Percentiles rank a stretch among this genome's conserved stretches.
Evolutionary conservation across 2,888 invertebrate species (phyloP).

Genomic region (Microdon myrmicae): DNA sequence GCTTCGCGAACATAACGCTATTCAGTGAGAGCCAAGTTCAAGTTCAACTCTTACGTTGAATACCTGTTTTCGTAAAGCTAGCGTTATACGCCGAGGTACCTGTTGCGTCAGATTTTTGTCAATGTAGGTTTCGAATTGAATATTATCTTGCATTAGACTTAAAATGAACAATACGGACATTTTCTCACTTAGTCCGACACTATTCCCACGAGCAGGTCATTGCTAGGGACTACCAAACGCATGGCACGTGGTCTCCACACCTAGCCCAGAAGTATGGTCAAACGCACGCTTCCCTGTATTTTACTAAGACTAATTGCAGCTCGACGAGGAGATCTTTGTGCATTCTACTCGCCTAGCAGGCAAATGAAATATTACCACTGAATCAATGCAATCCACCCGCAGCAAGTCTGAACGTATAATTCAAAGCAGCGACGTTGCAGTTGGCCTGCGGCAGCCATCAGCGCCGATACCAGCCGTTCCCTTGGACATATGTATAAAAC

Average conservation of each 20-base stretch:
- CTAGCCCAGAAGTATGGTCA: slow-evolving; percentile 23
- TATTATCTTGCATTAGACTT: too few relatives aligned
- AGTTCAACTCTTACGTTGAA: too few relatives aligned
- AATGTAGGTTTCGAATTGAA: too few relatives aligned
- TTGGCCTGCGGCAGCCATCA: slow-evolving; percentile 29
- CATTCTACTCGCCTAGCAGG: slow-evolving; percentile 11
- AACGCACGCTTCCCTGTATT: slow-evolving; percentile 31
- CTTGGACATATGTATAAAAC: slow-evolving; percentile 23
- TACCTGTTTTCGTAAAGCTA: too few relatives aligned
- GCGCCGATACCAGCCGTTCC: slow-evolving; percentile 20
- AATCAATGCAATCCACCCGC: slow-evolving; percentile 39
- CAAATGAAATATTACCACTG: slow-evolving; percentile 35
- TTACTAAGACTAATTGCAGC: slow-evolving; percentile 31
- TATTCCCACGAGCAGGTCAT: slow-evolving; percentile 28
- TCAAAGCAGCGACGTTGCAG: slow-evolving; percentile 30
- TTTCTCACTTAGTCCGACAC: too few relatives aligned
- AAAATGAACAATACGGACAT: too few relatives aligned
- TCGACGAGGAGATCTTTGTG: slow-evolving; percentile 9
- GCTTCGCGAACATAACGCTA: too few relatives aligned
- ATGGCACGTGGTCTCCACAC: slow-evolving; percentile 48
- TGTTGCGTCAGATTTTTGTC: too few relatives aligned
- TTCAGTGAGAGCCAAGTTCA: too few relatives aligned
- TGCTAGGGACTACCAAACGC: slow-evolving; percentile 34
- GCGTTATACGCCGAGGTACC: too few relatives aligned
- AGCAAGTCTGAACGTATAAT: slow-evolving; percentile 25